phyloP scores from a whole-genome alignment of 2,797 vertebrate species.

The Malacoraja senta region DNA sequence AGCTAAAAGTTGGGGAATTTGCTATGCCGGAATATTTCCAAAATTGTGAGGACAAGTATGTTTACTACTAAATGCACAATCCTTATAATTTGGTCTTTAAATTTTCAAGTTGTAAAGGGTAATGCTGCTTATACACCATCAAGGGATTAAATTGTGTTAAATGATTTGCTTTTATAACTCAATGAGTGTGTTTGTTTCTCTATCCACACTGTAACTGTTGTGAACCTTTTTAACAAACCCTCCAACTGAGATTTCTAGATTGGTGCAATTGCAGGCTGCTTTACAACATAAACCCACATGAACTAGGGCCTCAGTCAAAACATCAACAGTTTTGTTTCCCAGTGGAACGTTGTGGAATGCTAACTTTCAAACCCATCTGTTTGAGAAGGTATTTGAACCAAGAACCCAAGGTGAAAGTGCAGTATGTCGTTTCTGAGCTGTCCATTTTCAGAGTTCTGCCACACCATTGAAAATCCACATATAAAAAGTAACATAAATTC shows the following conservation, averaged over 20 bases:
- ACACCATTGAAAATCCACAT: not conserved
- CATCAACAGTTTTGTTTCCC: not conserved
- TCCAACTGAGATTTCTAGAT: not conserved
- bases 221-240: not conserved
- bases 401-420: not conserved
- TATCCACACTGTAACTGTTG: not conserved
- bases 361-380: not conserved
- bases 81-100: not conserved
- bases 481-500: not conserved
- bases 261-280: not conserved
- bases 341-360: not conserved
- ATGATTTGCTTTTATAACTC: not conserved
- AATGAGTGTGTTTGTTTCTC: not conserved
- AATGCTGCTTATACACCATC: not conserved
- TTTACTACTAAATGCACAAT: not conserved
- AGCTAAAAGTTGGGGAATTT: not conserved
- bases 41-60: not conserved
- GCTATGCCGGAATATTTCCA: not conserved
- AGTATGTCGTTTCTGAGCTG: not conserved
- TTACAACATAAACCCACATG: not conserved
- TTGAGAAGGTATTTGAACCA: not conserved
- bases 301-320: not conserved
- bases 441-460: not conserved
- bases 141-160: not conserved
- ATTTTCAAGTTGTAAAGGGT: not conserved